Base-by-base conservation (phyloP, 2,113 vertebrate genomes). In the Sebastes fasciatus region DNA sequence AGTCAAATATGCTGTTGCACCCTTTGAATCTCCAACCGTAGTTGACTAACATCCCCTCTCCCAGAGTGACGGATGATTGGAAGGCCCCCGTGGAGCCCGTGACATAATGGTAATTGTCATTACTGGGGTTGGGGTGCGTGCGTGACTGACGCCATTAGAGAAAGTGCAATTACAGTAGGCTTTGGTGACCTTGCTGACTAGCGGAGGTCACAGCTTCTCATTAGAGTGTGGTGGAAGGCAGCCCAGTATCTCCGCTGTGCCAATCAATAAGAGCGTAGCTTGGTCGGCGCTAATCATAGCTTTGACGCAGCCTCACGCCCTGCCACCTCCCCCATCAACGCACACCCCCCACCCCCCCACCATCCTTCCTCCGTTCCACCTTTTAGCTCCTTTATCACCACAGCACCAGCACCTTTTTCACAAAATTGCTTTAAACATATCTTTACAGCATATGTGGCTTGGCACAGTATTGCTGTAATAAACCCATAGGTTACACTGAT, bases 81-180 rank as follows among this genome's bases (percentile, higher is more conserved):
- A 91, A 89, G 86, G 91, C 91, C 92, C 90, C 90, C 67, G 51
- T 74, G 66, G 94, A 94, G 93, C 84, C 86, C 74, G 52, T 90
- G 94, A 94, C 95, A 95, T 96, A 94, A 96, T 94, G 93, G 94
- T 96, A 96, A 96, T 96, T 95, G 95, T 95, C 95, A 95, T 96
- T 95, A 95, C 91, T 87, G 85, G 87, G 94, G 92, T 93, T 93
- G 90, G 91, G 91, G 95, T 91, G 92, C 90, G 94, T 94, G 94
- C 92, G 94, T 95, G 95, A 95, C 95, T 93, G 94, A 94, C 93
- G 94, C 94, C 93, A 96, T 96, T 96, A 95, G 94, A 94, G 94
- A 93, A 94, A 96, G 95, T 94, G 95, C 95, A 96, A 96, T 96
- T 96, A 96, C 95, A 95, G 95, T 95, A 94, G 94, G 94, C 92